Conservation (phyloP, 2,113 vertebrate genomes). For the Mellivora capensis region DNA sequence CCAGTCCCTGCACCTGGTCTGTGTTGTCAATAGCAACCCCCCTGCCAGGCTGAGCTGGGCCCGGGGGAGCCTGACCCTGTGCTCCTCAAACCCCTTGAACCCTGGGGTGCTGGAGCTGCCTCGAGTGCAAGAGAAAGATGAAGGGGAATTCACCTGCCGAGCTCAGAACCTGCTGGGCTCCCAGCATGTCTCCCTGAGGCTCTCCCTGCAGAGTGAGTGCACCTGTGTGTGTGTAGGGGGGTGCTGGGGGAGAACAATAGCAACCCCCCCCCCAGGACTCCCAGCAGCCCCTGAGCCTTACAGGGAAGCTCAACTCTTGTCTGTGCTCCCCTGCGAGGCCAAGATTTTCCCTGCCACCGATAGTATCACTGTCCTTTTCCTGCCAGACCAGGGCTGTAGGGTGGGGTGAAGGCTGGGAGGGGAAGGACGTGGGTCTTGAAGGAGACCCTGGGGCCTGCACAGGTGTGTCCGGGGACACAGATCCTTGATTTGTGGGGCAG, state of each 20-base stretch:
- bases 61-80: background rate
- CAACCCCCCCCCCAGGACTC: fast-evolving
- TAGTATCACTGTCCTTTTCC: background rate
- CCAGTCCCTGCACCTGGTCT: background rate
- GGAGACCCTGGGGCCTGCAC: too few species aligned
- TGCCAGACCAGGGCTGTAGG: too few species aligned
- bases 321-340: background rate
- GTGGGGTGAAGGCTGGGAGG: background rate
- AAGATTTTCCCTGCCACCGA: too few species aligned
- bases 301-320: background rate
- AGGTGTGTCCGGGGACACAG: background rate
- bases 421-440: background rate
- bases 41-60: slow-evolving; percentile 22
- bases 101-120: background rate
- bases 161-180: background rate
- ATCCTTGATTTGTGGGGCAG: background rate
- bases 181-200: background rate
- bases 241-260: background rate
- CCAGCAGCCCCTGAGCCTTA: background rate
- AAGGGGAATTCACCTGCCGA: background rate
- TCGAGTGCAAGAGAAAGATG: fast-evolving
- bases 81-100: fast-evolving
- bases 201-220: background rate
- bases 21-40: background rate
- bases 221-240: background rate